Conservation (phyloP, 1,140 invertebrate species). For the Pachyrhynchus sulphureomaculatus region DNA sequence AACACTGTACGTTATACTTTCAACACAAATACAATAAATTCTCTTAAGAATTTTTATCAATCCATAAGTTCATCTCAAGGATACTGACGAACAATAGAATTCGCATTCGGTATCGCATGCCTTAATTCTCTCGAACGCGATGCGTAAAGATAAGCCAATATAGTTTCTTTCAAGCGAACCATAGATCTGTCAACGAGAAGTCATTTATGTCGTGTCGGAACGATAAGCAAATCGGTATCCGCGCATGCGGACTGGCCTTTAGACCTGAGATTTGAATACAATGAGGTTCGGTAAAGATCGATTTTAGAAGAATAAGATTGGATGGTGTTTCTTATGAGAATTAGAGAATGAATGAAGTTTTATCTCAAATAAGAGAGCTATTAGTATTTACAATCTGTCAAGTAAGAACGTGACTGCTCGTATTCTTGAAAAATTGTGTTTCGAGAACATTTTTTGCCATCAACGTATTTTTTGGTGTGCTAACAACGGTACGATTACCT, state of each 20-base stretch:
- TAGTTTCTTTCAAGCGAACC: constrained; percentile 43
- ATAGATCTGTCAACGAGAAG: constrained; percentile 47
- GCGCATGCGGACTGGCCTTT: constrained; percentile 41
- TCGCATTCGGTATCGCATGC: constrained; percentile 16
- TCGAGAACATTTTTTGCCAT: no score
- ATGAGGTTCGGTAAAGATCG: constrained; percentile 25
- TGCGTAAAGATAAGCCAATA: constrained; percentile 42
- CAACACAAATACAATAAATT: neutral
- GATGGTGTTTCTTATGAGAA: neutral
- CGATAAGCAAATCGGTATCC: constrained; percentile 47
- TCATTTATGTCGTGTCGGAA: constrained; percentile 43
- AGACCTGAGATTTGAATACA: constrained; percentile 46
- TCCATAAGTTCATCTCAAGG: constrained; percentile 26
- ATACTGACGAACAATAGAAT: constrained; percentile 19
- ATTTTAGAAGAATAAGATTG: neutral
- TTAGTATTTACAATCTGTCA: no score
- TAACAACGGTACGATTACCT: no score
- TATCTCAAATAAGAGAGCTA: no score
- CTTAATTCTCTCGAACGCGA: constrained; percentile 36
- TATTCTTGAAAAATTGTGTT: no score
- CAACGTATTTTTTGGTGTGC: no score
- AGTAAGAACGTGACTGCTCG: no score
- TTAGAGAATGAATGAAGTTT: no score
- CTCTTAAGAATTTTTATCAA: constrained; percentile 17
- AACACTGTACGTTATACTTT: no score